Evolutionary conservation across 2,888 invertebrate genomes (phyloP).

Genomic region (Trissolcus brochymenae): DNA sequence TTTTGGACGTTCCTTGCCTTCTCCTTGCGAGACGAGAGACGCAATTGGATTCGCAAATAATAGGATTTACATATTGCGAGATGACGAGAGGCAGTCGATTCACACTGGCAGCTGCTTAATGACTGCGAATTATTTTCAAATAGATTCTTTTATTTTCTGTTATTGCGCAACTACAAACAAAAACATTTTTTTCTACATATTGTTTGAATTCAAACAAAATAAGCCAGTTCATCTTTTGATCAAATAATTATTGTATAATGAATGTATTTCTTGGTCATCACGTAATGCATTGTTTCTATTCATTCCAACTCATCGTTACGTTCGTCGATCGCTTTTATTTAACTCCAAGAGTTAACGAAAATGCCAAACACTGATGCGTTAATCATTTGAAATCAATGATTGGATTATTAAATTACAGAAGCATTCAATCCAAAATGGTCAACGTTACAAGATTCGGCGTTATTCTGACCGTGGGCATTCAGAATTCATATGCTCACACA

Average conservation of each 20-base stretch:
- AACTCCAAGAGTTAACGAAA: background rate
- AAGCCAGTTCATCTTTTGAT: no score
- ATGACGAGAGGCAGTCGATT: background rate
- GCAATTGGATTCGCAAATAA: conserved; percentile 43
- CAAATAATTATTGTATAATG: background rate
- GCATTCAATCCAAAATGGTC: conserved; percentile 39
- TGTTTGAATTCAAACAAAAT: no score
- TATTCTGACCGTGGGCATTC: background rate
- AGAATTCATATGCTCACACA: conserved; percentile 3
- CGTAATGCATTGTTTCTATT: background rate
- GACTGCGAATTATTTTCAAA: no score
- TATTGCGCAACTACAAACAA: no score
- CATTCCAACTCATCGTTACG: background rate
- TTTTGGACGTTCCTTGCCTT: conserved; percentile 28
- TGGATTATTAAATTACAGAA: conserved; percentile 29
- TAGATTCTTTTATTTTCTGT: no score
- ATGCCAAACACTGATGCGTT: conserved; percentile 5
- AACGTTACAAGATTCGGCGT: conserved; percentile 24
- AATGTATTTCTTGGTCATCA: no score
- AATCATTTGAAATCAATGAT: conserved; percentile 41
- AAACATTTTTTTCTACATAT: no score
- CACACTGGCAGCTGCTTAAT: no score
- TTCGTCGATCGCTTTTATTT: background rate
- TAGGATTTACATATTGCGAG: conserved; percentile 45
- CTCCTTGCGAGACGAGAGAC: conserved; percentile 36